Conservation (phyloP, 2,888 invertebrate genomes). For the Subacronicta megacephala region DNA sequence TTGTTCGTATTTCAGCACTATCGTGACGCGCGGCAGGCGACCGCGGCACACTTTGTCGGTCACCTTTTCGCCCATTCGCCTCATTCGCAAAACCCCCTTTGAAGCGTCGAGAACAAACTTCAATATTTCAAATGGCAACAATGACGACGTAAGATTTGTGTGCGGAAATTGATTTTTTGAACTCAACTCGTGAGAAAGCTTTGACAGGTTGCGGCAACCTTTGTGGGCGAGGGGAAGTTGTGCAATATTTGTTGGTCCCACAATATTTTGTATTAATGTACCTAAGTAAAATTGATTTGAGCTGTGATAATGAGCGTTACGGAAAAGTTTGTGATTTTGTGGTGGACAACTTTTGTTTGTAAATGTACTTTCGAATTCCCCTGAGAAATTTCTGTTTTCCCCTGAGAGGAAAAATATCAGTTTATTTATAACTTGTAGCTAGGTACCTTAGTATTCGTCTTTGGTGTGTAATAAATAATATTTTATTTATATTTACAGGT, state of each 20-base stretch:
- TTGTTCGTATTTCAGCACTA: constrained; percentile 86
- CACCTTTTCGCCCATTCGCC: constrained; percentile 53
- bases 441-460: no score
- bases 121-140: constrained; percentile 86
- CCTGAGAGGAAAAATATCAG: no score
- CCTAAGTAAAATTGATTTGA: constrained; percentile 61
- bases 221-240: constrained; percentile 70
- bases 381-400: constrained; percentile 1
- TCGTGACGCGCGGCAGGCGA: constrained; percentile 76
- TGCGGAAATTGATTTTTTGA: constrained; percentile 89
- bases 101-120: constrained; percentile 70
- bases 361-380: neutral
- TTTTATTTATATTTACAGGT: no score
- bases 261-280: constrained; percentile 56
- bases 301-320: constrained; percentile 32
- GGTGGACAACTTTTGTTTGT: neutral
- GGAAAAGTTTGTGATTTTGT: constrained; percentile 17
- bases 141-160: constrained; percentile 87
- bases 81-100: constrained; percentile 70
- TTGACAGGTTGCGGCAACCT: constrained; percentile 81
- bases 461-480: no score
- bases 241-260: constrained; percentile 64
- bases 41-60: constrained; percentile 77
- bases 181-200: constrained; percentile 81
- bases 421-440: no score